Conservation (phyloP, 2,113 vertebrate species). For the Zapus hudsonius region DNA sequence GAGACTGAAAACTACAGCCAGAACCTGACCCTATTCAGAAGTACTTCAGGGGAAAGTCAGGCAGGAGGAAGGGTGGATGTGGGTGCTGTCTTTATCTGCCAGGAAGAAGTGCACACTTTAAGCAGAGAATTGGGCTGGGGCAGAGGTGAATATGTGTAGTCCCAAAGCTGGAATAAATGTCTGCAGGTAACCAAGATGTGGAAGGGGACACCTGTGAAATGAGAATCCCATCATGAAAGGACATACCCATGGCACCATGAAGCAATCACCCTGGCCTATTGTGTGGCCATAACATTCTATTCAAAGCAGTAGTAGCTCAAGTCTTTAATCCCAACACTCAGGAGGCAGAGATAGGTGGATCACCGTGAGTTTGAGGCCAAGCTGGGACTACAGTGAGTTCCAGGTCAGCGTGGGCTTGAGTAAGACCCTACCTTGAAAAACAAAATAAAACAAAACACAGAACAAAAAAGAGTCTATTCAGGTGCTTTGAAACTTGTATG, state of each 20-base stretch:
- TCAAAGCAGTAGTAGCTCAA: too few relatives aligned
- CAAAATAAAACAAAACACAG: too few relatives aligned
- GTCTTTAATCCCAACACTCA: too few relatives aligned
- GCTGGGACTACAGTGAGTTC: too few relatives aligned
- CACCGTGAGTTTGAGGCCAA: too few relatives aligned
- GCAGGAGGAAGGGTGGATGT: slow-evolving; percentile 71
- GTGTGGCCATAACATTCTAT: not conserved
- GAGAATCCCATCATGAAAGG: accelerated
- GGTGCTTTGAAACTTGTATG: not conserved
- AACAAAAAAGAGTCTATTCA: too few relatives aligned
- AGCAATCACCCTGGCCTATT: not conserved
- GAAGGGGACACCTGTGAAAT: not conserved
- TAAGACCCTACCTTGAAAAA: too few relatives aligned
- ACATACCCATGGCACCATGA: not conserved
- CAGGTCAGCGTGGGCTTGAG: too few relatives aligned
- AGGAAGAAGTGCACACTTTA: slow-evolving; percentile 72
- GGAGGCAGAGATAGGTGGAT: too few relatives aligned
- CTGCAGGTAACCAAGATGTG: not conserved
- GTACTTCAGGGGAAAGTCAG: slow-evolving; percentile 81
- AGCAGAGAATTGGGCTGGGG: not conserved
- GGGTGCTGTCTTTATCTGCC: slow-evolving; percentile 64
- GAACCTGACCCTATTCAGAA: slow-evolving; percentile 84
- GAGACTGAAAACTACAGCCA: slow-evolving; percentile 87
- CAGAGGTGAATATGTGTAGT: not conserved
- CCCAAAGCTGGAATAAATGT: not conserved